Evolutionary conservation across 2,113 vertebrate species (phyloP).

Genomic region (Baryphthengus martii): DNA sequence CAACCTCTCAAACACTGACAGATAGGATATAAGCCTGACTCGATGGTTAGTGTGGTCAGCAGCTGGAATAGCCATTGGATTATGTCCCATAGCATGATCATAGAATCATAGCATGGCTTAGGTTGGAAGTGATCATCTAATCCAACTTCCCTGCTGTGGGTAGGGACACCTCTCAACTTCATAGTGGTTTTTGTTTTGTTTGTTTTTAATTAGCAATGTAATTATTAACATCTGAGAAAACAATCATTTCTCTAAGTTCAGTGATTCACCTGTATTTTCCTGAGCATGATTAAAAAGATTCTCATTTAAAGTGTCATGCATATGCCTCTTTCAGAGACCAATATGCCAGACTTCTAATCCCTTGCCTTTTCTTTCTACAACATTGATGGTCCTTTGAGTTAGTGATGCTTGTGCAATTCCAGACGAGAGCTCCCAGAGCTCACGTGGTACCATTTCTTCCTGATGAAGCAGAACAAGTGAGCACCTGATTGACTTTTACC

Average conservation of each 20-base stretch:
- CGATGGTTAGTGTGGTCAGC: neutral
- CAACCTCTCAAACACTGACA: neutral
- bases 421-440: slow-evolving; percentile 55
- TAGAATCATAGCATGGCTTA: too few relatives aligned
- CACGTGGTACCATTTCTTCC: slow-evolving; percentile 68
- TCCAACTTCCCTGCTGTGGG: too few relatives aligned
- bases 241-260: neutral
- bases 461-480: slow-evolving; percentile 78
- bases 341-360: neutral
- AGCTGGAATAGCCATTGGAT: neutral
- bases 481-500: slow-evolving; percentile 76
- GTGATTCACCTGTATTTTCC: neutral
- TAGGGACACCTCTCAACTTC: too few relatives aligned
- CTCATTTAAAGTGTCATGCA: neutral
- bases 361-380: slow-evolving; percentile 41
- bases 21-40: neutral
- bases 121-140: too few relatives aligned
- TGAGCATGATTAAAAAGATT: neutral
- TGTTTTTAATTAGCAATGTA: neutral
- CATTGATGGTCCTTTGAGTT: slow-evolving; percentile 53
- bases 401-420: slow-evolving; percentile 66
- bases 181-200: too few relatives aligned
- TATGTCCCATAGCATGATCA: too few relatives aligned
- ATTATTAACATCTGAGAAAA: neutral
- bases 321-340: neutral